Evolutionary conservation across 2,888 invertebrate genomes (phyloP).

Genomic region (Chymomyza procnemis): DNA sequence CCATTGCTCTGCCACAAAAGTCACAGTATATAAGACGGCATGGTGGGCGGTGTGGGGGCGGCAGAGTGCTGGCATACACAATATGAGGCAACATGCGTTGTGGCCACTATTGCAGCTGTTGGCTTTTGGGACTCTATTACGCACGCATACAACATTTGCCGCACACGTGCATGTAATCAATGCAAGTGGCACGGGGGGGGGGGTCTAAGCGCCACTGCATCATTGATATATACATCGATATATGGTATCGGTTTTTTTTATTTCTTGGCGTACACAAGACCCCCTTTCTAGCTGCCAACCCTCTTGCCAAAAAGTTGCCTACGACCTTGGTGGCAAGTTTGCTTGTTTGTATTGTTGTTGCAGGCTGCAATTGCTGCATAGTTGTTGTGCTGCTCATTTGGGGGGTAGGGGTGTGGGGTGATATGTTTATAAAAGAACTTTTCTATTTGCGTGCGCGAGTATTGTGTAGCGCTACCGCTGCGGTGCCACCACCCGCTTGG

Average conservation of each 20-base stretch:
- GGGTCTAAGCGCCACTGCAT: no score
- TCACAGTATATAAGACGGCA: neutral
- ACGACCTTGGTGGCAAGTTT: neutral
- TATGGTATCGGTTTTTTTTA: no score
- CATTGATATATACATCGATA: no score
- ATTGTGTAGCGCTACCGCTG: constrained; percentile 29
- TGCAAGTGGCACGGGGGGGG: no score
- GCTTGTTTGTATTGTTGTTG: neutral
- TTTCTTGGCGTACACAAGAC: no score
- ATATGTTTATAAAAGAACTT: constrained; percentile 9
- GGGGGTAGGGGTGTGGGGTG: constrained; percentile 28
- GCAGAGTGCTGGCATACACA: neutral
- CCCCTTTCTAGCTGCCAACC: no score
- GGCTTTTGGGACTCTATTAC: neutral
- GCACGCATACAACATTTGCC: neutral
- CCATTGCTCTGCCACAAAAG: no score
- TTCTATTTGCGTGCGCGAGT: constrained; percentile 37
- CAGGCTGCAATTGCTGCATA: constrained; percentile 16
- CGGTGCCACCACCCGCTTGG: constrained; percentile 41
- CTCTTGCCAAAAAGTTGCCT: no score
- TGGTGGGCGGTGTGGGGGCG: constrained; percentile 10
- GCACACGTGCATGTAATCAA: neutral
- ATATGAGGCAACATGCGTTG: constrained; percentile 5
- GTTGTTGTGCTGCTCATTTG: constrained; percentile 35
- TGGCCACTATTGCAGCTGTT: constrained; percentile 12